These are phyloP conservation scores for Ennomos quercinarius DNA, from an alignment of 2,888 invertebrate genomes.

Conservation along the genomic window DNA sequence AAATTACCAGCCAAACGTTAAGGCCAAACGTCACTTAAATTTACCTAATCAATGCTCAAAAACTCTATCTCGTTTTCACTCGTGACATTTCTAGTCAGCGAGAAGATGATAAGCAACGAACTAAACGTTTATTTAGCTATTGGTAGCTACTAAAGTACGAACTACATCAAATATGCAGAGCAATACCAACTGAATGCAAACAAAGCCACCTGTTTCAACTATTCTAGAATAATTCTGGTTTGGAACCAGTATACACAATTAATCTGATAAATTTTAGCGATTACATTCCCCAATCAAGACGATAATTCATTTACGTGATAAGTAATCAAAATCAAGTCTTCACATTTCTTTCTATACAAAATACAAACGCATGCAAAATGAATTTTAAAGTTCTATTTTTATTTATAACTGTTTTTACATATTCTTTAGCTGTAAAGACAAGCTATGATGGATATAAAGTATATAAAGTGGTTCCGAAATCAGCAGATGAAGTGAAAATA, in stretches of 20 bases:
- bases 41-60: no score
- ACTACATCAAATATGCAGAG: no score
- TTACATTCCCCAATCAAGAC: slow-evolving; percentile 7
- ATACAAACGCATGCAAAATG: slow-evolving; percentile 45
- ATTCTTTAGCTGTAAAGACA: slow-evolving; percentile 37
- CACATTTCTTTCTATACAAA: background rate
- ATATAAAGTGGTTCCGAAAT: slow-evolving; percentile 81
- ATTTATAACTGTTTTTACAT: slow-evolving; percentile 35
- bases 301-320: slow-evolving; percentile 17
- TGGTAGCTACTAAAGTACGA: no score
- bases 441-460: slow-evolving; percentile 86
- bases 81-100: no score
- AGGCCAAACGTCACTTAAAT: no score
- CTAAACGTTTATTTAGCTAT: no score
- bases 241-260: background rate
- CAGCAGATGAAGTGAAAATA: slow-evolving; percentile 72
- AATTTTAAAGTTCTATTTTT: slow-evolving; percentile 42
- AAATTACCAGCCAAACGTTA: no score
- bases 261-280: slow-evolving; percentile 13
- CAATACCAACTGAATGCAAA: no score
- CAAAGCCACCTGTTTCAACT: no score
- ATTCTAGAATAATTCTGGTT: no score
- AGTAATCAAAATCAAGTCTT: slow-evolving; percentile 5
- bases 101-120: no score
- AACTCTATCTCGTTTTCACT: no score